Conservation (phyloP, 2,888 invertebrate species). For the Lathronympha strigana region DNA sequence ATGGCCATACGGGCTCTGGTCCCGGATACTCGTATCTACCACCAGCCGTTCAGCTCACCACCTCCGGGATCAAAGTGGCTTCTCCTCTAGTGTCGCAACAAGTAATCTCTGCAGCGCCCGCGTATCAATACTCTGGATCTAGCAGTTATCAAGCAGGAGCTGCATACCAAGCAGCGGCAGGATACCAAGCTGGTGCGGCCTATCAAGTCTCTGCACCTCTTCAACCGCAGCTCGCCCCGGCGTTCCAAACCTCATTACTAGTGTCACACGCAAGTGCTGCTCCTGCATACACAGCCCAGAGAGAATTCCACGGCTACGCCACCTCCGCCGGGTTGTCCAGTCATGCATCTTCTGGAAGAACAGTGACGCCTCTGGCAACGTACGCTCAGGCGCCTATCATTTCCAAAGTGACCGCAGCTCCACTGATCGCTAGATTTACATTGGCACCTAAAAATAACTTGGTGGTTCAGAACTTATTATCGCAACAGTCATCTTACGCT, state of each 20-base stretch:
- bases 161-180: conserved; percentile 50
- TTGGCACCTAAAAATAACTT: conserved; percentile 64
- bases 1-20: conserved; percentile 61
- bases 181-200: conserved; percentile 57
- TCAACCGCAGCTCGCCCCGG: conserved; percentile 55
- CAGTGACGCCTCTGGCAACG: conserved; percentile 71
- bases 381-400: conserved; percentile 82
- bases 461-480: conserved; percentile 65
- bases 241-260: conserved; percentile 54
- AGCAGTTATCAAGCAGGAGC: conserved; percentile 46
- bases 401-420: conserved; percentile 77
- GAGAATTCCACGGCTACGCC: conserved; percentile 81
- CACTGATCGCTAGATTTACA: conserved; percentile 71
- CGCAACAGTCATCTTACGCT: conserved; percentile 60
- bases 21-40: conserved; percentile 79
- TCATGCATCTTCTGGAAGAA: conserved; percentile 59
- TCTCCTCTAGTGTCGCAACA: conserved; percentile 48
- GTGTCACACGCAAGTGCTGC: conserved; percentile 54
- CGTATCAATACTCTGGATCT: conserved; percentile 48
- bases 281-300: conserved; percentile 56
- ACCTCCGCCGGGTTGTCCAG: conserved; percentile 81
- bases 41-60: conserved; percentile 81
- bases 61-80: conserved; percentile 62
- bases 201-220: conserved; percentile 60
- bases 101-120: conserved; percentile 52